A percentile compares a stretch with the other conserved stretches of the same genome.
Evolutionary conservation across 2,888 invertebrate genomes (phyloP).

Genomic region (Drosophila pseudotalamancana): DNA sequence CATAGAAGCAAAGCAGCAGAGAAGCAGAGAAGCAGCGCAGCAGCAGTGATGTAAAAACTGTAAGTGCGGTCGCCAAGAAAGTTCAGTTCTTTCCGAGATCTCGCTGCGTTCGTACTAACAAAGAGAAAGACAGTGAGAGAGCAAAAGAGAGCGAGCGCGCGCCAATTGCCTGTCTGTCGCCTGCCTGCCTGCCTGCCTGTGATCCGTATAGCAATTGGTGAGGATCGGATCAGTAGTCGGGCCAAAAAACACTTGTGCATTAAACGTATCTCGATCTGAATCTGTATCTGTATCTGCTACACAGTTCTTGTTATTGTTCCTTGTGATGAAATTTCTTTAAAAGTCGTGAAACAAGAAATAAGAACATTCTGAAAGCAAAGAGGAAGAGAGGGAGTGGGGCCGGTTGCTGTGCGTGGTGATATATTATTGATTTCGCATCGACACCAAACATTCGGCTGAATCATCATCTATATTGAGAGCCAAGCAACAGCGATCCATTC

Average conservation of each 20-base stretch:
- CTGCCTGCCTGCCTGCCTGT: slow-evolving; percentile 27
- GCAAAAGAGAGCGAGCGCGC: slow-evolving; percentile 9
- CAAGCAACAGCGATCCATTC: slow-evolving; percentile 14
- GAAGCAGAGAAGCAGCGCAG: not conserved
- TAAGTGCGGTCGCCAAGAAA: slow-evolving; percentile 80
- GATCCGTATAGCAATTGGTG: slow-evolving; percentile 40
- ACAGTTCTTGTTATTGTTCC: slow-evolving; percentile 7
- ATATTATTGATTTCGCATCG: slow-evolving; percentile 64
- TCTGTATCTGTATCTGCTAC: slow-evolving; percentile 11
- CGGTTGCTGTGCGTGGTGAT: slow-evolving; percentile 35
- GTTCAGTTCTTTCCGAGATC: slow-evolving; percentile 84
- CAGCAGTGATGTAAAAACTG: slow-evolving; percentile 78
- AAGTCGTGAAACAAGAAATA: slow-evolving; percentile 25
- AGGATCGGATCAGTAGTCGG: slow-evolving; percentile 46
- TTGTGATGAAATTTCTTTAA: slow-evolving; percentile 48
- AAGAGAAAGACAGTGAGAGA: slow-evolving; percentile 1
- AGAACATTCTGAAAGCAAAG: slow-evolving; percentile 7
- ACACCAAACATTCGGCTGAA: slow-evolving; percentile 52
- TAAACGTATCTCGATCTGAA: slow-evolving; percentile 18
- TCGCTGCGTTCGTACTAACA: slow-evolving; percentile 77
- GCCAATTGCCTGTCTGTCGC: too few species aligned
- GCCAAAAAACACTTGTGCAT: slow-evolving; percentile 46
- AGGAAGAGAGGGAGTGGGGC: not conserved
- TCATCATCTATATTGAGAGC: slow-evolving; percentile 69
- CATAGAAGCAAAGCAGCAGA: too few species aligned